Evolutionary conservation across 2,113 vertebrate species (phyloP).

Genomic region (Thalassarche chlororhynchos): DNA sequence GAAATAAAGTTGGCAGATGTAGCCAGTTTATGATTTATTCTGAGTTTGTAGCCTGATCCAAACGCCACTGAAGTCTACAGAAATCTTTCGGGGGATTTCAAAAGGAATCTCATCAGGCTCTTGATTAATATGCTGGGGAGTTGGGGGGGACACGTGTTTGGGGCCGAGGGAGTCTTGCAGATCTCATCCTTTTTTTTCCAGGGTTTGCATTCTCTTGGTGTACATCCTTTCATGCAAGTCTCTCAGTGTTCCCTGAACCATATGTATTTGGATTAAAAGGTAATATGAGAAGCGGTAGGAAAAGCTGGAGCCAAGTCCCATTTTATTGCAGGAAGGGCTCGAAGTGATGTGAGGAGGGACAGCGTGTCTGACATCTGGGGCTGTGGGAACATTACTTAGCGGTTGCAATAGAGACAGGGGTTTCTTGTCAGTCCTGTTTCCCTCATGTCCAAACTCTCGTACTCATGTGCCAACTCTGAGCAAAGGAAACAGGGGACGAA

Average conservation of each 20-base stretch:
- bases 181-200: conserved; percentile 11
- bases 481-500: background rate
- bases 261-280: conserved; percentile 56
- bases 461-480: background rate
- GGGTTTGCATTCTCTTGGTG: conserved; percentile 23
- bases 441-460: background rate
- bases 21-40: conserved; percentile 53
- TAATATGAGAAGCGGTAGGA: conserved; percentile 45
- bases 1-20: conserved; percentile 55
- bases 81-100: conserved; percentile 50
- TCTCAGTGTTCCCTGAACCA: conserved; percentile 27
- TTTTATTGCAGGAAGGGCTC: conserved; percentile 46
- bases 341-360: background rate
- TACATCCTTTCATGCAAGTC: conserved; percentile 38
- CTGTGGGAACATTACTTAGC: background rate
- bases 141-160: background rate
- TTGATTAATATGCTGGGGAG: conserved; percentile 49
- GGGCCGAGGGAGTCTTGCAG: conserved; percentile 23
- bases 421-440: background rate
- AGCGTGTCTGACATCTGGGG: background rate
- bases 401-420: background rate
- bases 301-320: conserved; percentile 43
- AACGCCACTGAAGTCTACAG: conserved; percentile 36
- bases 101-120: conserved; percentile 37
- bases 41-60: conserved; percentile 47